phyloP scores from a whole-genome alignment of 2,113 vertebrate species.

The Labeo catla region DNA sequence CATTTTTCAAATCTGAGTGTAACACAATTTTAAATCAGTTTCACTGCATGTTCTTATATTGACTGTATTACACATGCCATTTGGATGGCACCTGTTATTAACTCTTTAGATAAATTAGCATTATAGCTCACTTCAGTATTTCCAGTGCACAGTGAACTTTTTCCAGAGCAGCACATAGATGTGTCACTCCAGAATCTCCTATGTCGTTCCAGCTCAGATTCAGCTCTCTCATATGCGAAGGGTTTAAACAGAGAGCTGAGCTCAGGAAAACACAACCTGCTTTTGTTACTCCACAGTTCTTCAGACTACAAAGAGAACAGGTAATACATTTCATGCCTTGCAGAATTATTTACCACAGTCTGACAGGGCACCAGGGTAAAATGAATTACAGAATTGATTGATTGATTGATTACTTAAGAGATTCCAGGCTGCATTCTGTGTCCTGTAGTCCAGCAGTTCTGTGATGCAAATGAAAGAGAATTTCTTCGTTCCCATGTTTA shows the following conservation, averaged over 20 bases:
- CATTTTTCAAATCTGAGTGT: constrained; percentile 17
- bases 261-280: constrained; percentile 4
- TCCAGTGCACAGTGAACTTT: not conserved
- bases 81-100: not conserved
- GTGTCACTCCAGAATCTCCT: not conserved
- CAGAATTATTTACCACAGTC: too few relatives aligned
- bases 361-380: too few relatives aligned
- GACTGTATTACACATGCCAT: not conserved
- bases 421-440: not conserved
- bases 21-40: constrained; percentile 44
- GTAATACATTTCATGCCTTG: not conserved
- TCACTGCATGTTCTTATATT: constrained; percentile 60
- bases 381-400: too few relatives aligned
- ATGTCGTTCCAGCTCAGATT: not conserved
- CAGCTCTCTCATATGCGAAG: not conserved
- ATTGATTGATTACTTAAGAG: not conserved
- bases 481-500: too few relatives aligned
- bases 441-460: constrained; percentile 2
- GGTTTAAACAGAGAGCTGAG: not conserved
- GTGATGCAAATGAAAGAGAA: not conserved
- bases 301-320: not conserved
- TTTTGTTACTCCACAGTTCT: not conserved
- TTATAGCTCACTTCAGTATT: not conserved
- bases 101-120: not conserved
- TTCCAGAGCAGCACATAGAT: not conserved